Evolutionary conservation across 2,797 vertebrate species (phyloP).

Genomic region (Pipistrellus kuhlii): DNA sequence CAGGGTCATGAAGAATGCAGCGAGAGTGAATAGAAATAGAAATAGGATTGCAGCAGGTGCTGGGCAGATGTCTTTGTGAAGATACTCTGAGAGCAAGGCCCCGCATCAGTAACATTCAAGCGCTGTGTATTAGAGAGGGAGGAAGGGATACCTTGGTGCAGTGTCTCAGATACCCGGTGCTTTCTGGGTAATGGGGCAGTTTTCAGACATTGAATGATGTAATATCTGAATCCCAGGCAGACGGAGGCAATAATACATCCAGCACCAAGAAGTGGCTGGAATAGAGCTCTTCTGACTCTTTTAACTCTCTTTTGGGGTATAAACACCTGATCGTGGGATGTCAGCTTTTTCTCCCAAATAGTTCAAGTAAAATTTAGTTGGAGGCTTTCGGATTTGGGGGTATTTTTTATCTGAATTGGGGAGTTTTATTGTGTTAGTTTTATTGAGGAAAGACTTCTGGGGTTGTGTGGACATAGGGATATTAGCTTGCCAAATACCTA

Average conservation of each 20-base stretch:
- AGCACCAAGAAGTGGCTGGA: constrained; percentile 51
- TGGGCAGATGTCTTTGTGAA: constrained; percentile 61
- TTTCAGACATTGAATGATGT: constrained; percentile 63
- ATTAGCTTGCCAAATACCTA: constrained; percentile 18
- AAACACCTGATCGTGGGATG: constrained; percentile 7
- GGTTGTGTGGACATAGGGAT: background rate
- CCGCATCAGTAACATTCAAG: background rate
- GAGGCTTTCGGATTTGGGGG: constrained; percentile 45
- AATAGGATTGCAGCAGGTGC: constrained; percentile 56
- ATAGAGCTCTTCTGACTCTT: background rate
- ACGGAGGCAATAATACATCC: constrained; percentile 21
- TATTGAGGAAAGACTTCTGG: constrained; percentile 40
- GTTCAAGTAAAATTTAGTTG: constrained; percentile 56
- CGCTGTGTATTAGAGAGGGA: background rate
- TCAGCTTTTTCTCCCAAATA: background rate
- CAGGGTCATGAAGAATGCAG: background rate
- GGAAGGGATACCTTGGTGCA: constrained; percentile 52
- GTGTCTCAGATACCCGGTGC: constrained; percentile 59
- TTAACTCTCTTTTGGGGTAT: background rate
- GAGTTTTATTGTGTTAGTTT: constrained; percentile 33
- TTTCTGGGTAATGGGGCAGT: constrained; percentile 71
- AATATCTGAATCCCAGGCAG: constrained; percentile 60
- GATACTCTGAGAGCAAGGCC: constrained; percentile 8
- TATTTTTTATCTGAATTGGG: constrained; percentile 57
- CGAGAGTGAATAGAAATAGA: constrained; percentile 34